Evolutionary conservation across 2,113 vertebrate genomes (phyloP).

Genomic region (Cyanoderma ruficeps): DNA sequence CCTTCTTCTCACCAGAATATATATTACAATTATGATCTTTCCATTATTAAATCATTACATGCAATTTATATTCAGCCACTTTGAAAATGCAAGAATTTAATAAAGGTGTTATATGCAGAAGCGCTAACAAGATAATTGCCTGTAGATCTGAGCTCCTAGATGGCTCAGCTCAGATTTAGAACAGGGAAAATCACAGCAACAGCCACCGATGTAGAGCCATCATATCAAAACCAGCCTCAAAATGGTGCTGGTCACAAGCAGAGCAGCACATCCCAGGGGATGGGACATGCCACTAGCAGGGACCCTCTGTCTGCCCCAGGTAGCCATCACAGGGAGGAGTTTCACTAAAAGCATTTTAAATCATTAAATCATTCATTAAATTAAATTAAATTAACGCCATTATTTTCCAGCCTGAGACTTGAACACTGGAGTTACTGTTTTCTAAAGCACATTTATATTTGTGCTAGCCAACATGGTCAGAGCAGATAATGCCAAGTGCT

Average conservation of each 20-base stretch:
- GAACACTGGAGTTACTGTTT: background rate
- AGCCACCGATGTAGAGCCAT: accelerated
- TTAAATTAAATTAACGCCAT: background rate
- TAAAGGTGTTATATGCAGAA: background rate
- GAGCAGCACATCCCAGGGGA: background rate
- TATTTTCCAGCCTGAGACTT: background rate
- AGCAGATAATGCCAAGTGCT: background rate
- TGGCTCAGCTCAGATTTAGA: background rate
- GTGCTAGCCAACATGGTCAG: background rate
- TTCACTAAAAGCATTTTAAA: background rate
- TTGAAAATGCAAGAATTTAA: background rate
- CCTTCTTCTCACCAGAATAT: background rate
- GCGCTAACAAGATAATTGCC: background rate
- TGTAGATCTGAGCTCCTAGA: background rate
- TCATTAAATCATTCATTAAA: background rate
- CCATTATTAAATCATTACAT: background rate
- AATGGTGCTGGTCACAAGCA: accelerated
- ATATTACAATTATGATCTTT: background rate
- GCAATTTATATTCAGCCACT: background rate
- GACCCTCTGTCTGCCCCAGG: background rate
- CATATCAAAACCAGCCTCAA: background rate
- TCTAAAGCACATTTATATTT: background rate
- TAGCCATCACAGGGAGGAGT: background rate
- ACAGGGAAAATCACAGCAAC: background rate
- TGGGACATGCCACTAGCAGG: background rate